phyloP scores from a whole-genome alignment of 2,888 invertebrate genomes.

The Eudemis profundana region DNA sequence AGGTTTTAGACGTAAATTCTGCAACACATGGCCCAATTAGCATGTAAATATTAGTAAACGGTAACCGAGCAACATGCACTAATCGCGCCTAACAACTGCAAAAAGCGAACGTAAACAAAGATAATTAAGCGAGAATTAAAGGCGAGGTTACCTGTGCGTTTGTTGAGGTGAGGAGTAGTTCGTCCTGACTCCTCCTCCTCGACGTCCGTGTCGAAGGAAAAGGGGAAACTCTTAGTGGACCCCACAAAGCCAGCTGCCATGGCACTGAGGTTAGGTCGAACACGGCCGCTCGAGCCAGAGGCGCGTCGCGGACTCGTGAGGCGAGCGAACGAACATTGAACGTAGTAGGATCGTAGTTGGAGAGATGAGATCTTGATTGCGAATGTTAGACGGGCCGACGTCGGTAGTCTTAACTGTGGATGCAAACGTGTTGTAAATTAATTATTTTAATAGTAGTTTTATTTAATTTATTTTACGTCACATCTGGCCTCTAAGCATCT shows the following conservation, averaged over 20 bases:
- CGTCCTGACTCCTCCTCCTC: slow-evolving; percentile 71
- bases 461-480: too few species aligned
- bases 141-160: slow-evolving; percentile 65
- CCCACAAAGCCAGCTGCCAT: slow-evolving; percentile 80
- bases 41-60: neutral
- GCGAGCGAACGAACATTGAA: slow-evolving; percentile 15
- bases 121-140: neutral
- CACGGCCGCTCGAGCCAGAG: slow-evolving; percentile 33
- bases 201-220: slow-evolving; percentile 79
- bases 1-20: neutral
- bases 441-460: too few species aligned
- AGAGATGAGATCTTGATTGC: slow-evolving; percentile 25
- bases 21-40: slow-evolving; percentile 3
- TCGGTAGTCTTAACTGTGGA: too few species aligned
- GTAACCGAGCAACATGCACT: slow-evolving; percentile 4
- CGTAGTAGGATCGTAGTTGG: slow-evolving; percentile 32
- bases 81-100: neutral
- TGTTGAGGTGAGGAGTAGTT: slow-evolving; percentile 67
- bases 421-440: too few species aligned
- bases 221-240: slow-evolving; percentile 80
- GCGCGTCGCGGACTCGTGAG: slow-evolving; percentile 38
- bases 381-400: too few species aligned
- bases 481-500: too few species aligned
- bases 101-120: slow-evolving; percentile 50
- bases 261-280: slow-evolving; percentile 25